phyloP scores from a whole-genome alignment of 1,140 invertebrate species.

The Drosophila miranda region DNA sequence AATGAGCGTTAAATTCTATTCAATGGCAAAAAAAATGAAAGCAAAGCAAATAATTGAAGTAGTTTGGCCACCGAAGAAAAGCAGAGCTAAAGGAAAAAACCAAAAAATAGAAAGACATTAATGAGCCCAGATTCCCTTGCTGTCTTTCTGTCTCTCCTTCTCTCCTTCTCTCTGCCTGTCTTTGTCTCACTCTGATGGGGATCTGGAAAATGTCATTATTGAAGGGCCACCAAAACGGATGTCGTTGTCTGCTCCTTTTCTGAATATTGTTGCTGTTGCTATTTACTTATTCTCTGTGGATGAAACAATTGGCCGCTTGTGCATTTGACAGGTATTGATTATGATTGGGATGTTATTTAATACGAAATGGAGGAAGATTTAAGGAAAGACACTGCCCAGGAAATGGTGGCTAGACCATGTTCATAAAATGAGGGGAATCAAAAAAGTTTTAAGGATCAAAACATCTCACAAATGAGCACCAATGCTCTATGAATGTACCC shows the following conservation, averaged over 20 bases:
- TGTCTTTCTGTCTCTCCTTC: slow-evolving; percentile 22
- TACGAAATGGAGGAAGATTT: slow-evolving; percentile 10
- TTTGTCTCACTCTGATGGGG: slow-evolving; percentile 9
- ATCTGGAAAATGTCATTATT: slow-evolving; percentile 51
- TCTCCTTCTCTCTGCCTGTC: slow-evolving; percentile 28
- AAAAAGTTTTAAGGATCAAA: too few relatives aligned
- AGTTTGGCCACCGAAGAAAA: slow-evolving; percentile 60
- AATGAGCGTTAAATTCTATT: slow-evolving; percentile 78
- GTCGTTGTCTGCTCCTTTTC: slow-evolving; percentile 21
- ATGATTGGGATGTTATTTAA: slow-evolving; percentile 43
- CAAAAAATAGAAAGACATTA: slow-evolving; percentile 40
- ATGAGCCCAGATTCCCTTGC: slow-evolving; percentile 33
- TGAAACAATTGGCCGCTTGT: slow-evolving; percentile 45
- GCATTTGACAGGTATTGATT: slow-evolving; percentile 61
- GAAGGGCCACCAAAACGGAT: slow-evolving; percentile 36
- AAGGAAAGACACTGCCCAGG: slow-evolving; percentile 7
- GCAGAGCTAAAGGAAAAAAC: slow-evolving; percentile 7
- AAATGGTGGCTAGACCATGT: background rate
- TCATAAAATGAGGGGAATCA: too few relatives aligned
- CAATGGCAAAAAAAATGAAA: slow-evolving; percentile 72
- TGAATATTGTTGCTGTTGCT: slow-evolving; percentile 13
- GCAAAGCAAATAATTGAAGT: slow-evolving; percentile 75
- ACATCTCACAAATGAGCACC: too few relatives aligned
- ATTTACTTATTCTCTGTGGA: slow-evolving; percentile 33
- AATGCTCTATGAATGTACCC: background rate